Percentiles rank a stretch among this genome's conserved stretches.
Evolutionary conservation across 2,888 invertebrate species (phyloP).

Genomic region (Drosophila ezoana): DNA sequence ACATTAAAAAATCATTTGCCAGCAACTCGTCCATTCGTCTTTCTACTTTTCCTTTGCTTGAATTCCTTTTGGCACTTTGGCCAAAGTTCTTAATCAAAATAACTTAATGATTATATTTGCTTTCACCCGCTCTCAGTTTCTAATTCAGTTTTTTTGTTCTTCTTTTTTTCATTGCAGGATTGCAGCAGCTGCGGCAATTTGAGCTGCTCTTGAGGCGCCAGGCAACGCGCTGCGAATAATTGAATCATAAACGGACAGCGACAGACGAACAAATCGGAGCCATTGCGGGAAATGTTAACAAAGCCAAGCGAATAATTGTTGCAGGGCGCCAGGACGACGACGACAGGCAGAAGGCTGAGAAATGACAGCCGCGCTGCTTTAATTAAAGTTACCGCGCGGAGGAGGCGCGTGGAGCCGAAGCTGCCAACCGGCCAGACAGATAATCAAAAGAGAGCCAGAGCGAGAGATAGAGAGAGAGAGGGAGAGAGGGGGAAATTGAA

Average conservation of each 20-base stretch:
- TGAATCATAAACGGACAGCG: conserved; percentile 61
- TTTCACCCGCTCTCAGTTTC: conserved; percentile 52
- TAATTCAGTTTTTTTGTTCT: conserved; percentile 36
- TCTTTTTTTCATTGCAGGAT: conserved; percentile 35
- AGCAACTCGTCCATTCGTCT: conserved; percentile 5
- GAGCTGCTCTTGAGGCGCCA: conserved; percentile 64
- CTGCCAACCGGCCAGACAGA: conserved; percentile 21
- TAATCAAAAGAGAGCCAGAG: conserved; percentile 19
- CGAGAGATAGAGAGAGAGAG: background rate
- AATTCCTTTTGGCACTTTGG: conserved; percentile 64
- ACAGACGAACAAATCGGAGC: conserved; percentile 39
- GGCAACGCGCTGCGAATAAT: conserved; percentile 53
- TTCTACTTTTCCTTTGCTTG: conserved; percentile 2
- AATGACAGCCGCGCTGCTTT: conserved; percentile 78
- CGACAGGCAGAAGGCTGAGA: conserved; percentile 53
- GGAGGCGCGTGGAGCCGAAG: conserved; percentile 56
- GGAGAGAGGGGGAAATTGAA: conserved; percentile 41
- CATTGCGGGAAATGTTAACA: conserved; percentile 71
- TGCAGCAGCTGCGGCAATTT: conserved; percentile 54
- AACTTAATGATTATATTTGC: conserved; percentile 80
- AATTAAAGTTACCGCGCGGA: conserved; percentile 69
- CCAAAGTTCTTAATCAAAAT: conserved; percentile 78
- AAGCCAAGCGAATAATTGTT: conserved; percentile 79
- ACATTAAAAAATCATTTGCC: conserved; percentile 52
- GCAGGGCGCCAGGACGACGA: conserved; percentile 33